These are phyloP conservation scores for Thera obeliscata DNA, from an alignment of 2,888 invertebrate species.

Conservation along the genomic window DNA sequence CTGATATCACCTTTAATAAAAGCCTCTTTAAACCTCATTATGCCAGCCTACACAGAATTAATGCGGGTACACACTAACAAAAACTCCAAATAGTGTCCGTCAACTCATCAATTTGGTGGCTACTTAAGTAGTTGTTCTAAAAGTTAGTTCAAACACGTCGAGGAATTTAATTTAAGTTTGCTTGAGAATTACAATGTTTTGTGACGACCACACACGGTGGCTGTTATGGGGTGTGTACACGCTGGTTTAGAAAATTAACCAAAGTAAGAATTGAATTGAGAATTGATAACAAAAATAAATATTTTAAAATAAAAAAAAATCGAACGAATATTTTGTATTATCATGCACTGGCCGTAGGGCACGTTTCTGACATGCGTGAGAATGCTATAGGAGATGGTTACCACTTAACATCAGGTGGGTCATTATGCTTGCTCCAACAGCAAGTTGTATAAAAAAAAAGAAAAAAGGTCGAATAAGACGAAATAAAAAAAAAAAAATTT, in stretches of 20 bases:
- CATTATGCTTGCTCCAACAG: too few relatives aligned
- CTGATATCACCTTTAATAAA: too few relatives aligned
- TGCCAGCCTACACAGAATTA: conserved; percentile 25
- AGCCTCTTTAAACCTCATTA: conserved; percentile 14
- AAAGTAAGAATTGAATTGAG: not conserved
- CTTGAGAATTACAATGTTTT: conserved; percentile 55
- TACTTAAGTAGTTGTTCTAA: conserved; percentile 67
- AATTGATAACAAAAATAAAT: too few relatives aligned
- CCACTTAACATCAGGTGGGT: too few relatives aligned
- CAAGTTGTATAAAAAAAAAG: too few relatives aligned
- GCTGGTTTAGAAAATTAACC: conserved; percentile 5
- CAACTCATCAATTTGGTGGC: conserved; percentile 55
- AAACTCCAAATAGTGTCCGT: conserved; percentile 50
- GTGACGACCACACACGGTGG: conserved; percentile 63
- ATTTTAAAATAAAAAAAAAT: too few relatives aligned
- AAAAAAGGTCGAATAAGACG: too few relatives aligned
- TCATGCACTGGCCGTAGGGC: too few relatives aligned
- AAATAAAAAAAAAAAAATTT: too few relatives aligned
- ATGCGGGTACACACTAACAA: conserved; percentile 45
- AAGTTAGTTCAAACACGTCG: conserved; percentile 56
- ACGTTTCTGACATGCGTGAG: too few relatives aligned
- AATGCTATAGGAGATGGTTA: too few relatives aligned
- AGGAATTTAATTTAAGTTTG: conserved; percentile 71
- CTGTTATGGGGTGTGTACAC: conserved; percentile 47
- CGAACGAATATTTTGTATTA: too few relatives aligned